Base-by-base conservation (phyloP, 2,113 vertebrate species). In the Sinocyclocheilus anophthalmus region DNA sequence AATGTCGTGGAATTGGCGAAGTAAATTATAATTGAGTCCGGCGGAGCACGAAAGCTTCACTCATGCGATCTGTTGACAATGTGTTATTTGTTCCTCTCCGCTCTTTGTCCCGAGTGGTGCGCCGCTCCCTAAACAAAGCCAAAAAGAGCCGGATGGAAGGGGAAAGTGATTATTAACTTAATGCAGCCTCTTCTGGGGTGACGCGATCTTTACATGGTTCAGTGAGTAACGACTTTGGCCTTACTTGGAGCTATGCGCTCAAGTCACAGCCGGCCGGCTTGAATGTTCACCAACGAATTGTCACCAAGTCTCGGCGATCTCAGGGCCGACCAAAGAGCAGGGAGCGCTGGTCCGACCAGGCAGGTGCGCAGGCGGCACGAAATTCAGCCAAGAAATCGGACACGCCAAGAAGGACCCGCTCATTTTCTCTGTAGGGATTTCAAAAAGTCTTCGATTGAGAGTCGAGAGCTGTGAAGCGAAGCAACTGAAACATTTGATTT, bases 11-110 rank as follows among this genome's bases (percentile, higher is more conserved):
- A 93, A 88, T 91, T 73, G 86, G 69, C 22, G 48, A 76, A 91
- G 86, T 91, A 90, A 91, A 92, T 92, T 91, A 91, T 94, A 93
- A 94, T 93, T 93, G 92, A 93, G 92, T 94, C 90, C 91, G 93
- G 86, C 33, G 85, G 88, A 91, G 92, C 93, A 90, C 94, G 90
- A 93, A 93, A 89, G 87, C 91, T 87, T 91, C 39, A 45, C 88
- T 90, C 91, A 92, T 89, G 89, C 92, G 92, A 89, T 93, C 91
- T 90, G 89, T 92, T 91, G 88, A 88, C 91, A 89, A 87, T 73
- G 88, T 86, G 88, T 89, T 89, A 88, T 93, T 92, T 93, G 89
- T 91, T 82, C 85, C 83, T 91, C 90, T 89, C 48, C 83, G 78
- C 88, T 91, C 88, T 94, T 93, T 93, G 92, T 92, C 89, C 86